Percentiles rank a stretch among this genome's conserved stretches.
Conservation (phyloP, 2,888 invertebrate species). For the Aspidiotus rigidus region DNA sequence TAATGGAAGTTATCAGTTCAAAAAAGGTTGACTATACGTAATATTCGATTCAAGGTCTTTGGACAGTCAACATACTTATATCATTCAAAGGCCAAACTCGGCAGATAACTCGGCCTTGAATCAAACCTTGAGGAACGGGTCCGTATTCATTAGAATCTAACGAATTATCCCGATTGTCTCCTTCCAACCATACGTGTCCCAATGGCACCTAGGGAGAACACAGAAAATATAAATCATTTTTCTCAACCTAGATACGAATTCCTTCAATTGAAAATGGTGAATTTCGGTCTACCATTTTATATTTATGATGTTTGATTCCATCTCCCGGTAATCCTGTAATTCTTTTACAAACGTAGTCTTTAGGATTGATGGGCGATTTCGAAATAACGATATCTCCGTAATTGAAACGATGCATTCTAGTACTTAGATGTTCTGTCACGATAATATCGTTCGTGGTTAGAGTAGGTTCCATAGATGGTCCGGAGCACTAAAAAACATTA, state of each 20-base stretch:
- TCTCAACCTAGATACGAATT: too few relatives aligned
- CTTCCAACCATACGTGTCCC: slow-evolving; percentile 86
- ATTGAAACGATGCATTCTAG: slow-evolving; percentile 52
- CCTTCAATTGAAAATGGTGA: too few relatives aligned
- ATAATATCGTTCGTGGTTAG: slow-evolving; percentile 70
- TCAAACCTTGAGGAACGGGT: slow-evolving; percentile 74
- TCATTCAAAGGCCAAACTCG: slow-evolving; percentile 59
- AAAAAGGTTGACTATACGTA: not conserved
- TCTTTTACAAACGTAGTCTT: slow-evolving; percentile 74
- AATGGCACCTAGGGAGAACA: slow-evolving; percentile 53
- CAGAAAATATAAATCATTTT: too few relatives aligned
- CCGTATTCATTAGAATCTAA: slow-evolving; percentile 80
- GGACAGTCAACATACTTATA: slow-evolving; percentile 31
- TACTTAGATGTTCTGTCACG: slow-evolving; percentile 69
- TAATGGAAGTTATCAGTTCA: too few relatives aligned
- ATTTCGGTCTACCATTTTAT: not conserved
- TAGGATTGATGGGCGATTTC: slow-evolving; percentile 69
- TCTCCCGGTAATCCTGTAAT: slow-evolving; percentile 70
- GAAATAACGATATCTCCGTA: slow-evolving; percentile 80
- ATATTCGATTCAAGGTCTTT: slow-evolving; percentile 1
- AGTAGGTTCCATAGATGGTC: slow-evolving; percentile 91
- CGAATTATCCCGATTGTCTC: slow-evolving; percentile 77
- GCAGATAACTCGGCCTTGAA: slow-evolving; percentile 71
- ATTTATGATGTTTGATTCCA: slow-evolving; percentile 45
- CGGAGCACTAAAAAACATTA: slow-evolving; percentile 60